Base-by-base conservation (phyloP, 2,113 vertebrate species). In the Acinonyx jubatus region DNA sequence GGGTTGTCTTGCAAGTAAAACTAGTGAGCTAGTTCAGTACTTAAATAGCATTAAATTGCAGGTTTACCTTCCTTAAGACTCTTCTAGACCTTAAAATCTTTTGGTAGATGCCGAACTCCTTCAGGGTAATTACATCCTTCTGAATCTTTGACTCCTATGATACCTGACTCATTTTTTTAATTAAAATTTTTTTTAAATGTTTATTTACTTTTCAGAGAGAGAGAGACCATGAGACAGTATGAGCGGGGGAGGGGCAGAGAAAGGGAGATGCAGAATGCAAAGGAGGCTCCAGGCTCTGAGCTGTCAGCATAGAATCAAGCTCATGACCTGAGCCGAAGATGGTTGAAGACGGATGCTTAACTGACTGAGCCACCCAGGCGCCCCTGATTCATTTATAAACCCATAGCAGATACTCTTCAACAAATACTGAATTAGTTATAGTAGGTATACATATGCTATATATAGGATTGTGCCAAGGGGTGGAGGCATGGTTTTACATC, bases 21-120 rank as follows among this genome's bases (percentile, higher is more conserved):
- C 83, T 19, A 83, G 16, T 68, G 45, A 81, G 89, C 29, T 95
- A 38, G 31, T 96, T 97, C 14, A 91, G n/a, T n/a, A 88, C 94
- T 93, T 97, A 96, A 89, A 74, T 94, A 68, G 85, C 69, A 86
- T 48, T 71, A 80, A 80, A 55, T 92, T 95, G 68, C 55, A 89
- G 80, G 85, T 38, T 93, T 91, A 85, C 16, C 63, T 88, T 95
- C 19, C 11, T 73, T 71, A 57, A 96, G 83, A 78, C 33, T 89
- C 41, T 94, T 84, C 29, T 81, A 91, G 80, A 87, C 36, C 8
- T 18, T 95, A 73, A 92, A 65, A 93, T 92, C 23, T 84, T 97
- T 92, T 79, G 55, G 14, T 55, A 65, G 63, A 4, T 97, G 29
- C 41, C 16, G 23, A 94, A 14, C 31, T 93, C 69, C 45, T 83